Percentiles rank a stretch among this genome's conserved stretches.
Conservation (phyloP, 1,140 invertebrate genomes). For the Drosophila malerkotliana region DNA sequence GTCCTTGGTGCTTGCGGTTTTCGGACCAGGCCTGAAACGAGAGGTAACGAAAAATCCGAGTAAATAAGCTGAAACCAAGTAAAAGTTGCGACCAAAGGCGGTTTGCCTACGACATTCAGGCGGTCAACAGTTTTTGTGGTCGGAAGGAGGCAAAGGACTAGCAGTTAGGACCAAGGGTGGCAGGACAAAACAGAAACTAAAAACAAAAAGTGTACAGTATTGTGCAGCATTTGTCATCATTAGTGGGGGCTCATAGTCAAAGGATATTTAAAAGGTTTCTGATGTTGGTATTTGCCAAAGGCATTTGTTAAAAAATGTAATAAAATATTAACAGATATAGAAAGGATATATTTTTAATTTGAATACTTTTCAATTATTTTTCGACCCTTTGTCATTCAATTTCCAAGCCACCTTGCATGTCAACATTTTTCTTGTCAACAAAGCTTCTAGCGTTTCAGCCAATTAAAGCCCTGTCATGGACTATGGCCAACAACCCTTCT, state of each 20-base stretch:
- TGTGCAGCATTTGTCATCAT: slow-evolving; percentile 35
- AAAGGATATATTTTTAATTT: too few relatives aligned
- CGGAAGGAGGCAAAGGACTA: neutral
- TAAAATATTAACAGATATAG: neutral
- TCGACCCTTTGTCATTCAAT: neutral
- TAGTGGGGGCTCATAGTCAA: slow-evolving; percentile 13
- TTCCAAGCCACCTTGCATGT: neutral
- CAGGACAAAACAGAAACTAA: neutral
- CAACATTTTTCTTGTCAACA: neutral
- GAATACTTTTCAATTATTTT: too few relatives aligned
- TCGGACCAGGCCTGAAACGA: slow-evolving; percentile 47
- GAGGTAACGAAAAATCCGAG: slow-evolving; percentile 61
- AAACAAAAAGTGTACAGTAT: slow-evolving; percentile 3
- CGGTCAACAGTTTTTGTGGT: slow-evolving; percentile 40
- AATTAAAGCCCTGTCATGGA: slow-evolving; percentile 9
- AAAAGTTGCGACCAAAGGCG: slow-evolving; percentile 58
- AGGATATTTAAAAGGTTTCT: slow-evolving; percentile 10
- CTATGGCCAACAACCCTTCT: slow-evolving; percentile 24
- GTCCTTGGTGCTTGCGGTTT: slow-evolving; percentile 16
- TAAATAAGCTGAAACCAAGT: slow-evolving; percentile 66
- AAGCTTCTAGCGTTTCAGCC: slow-evolving; percentile 1
- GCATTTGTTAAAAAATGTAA: neutral
- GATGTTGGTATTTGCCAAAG: neutral
- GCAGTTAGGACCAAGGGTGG: neutral
- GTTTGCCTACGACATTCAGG: slow-evolving; percentile 43